phyloP scores from a whole-genome alignment of 2,888 invertebrate genomes.

The Clitarchus hookeri region DNA sequence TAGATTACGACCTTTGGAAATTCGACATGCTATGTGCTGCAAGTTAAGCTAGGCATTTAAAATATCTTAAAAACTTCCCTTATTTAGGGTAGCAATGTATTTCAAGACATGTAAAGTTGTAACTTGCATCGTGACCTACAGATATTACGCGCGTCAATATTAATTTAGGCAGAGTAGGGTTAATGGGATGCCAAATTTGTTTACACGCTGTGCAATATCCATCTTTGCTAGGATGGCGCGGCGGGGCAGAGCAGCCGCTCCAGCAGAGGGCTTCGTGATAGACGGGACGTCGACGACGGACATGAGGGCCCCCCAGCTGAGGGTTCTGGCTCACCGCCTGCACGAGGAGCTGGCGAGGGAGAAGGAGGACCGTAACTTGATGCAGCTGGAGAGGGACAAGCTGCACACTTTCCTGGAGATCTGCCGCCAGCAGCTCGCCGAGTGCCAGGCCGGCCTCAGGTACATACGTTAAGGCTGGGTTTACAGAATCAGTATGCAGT shows the following conservation, averaged over 20 bases:
- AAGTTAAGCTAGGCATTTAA: too few species aligned
- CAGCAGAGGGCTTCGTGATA: conserved; percentile 57
- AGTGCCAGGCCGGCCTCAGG: conserved; percentile 74
- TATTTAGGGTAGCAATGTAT: too few species aligned
- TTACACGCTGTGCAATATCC: too few species aligned
- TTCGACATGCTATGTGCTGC: too few species aligned
- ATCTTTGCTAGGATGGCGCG: conserved; percentile 82
- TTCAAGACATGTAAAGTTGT: too few species aligned
- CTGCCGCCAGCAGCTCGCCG: conserved; percentile 85
- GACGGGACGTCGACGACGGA: conserved; percentile 92
- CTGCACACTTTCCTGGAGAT: conserved; percentile 96
- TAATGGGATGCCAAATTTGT: too few species aligned
- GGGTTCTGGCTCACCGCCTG: conserved; percentile 82
- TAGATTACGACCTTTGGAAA: too few species aligned
- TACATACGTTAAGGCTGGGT: conserved; percentile 43
- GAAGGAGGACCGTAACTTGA: conserved; percentile 93
- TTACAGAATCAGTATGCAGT: too few species aligned
- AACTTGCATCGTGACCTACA: too few species aligned
- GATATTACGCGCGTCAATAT: too few species aligned
- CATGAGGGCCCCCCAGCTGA: conserved; percentile 91
- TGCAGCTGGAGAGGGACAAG: conserved; percentile 93
- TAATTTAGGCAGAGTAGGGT: too few species aligned
- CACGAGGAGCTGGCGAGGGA: conserved; percentile 92
- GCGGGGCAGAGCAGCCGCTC: conserved; percentile 65
- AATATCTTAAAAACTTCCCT: too few species aligned